Evolutionary conservation across 2,888 invertebrate genomes (phyloP), one percentile per base, ranked within the genome.

Genomic region (Hyposoter didymator): DNA sequence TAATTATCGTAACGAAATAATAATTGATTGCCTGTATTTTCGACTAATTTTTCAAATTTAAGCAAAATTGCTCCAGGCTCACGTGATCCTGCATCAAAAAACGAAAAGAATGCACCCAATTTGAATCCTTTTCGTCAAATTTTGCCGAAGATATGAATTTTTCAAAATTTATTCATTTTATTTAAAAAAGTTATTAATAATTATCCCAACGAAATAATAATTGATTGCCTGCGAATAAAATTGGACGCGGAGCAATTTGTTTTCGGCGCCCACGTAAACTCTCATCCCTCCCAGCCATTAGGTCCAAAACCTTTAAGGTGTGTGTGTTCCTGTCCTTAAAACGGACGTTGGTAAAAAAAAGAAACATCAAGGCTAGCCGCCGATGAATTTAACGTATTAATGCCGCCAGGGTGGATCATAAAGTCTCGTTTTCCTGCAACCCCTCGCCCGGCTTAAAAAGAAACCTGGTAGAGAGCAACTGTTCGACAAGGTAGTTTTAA

Each of bases 371-470:
- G 85, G 85, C 80, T 80, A 19, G 83, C 85, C 85, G 85, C 80
- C 85, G 83, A 83, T 83, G 83, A 85, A 85, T 83, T 85, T 83
- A 78, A 78, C 85, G 80, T 85, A 85, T 85, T 85, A 85, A 85
- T 85, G 85, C 66, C 67, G 35, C 39, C 83, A 19, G 80, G 83
- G 80, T 83, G 83, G 80, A 80, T 78, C 62, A 81, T 83, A 85
- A 83, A 85, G 82, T 67, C 22, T 66, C 78, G 17, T 64, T 28
- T n/a, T 55, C 55, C 64, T 28, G 35, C 55, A 52, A 14, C 64
- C 35, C 28, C 39, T 5, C 39, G 39, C 8, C 8, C 35, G 12
- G 35, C 43, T 59, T 64, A 12, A 8, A 45, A 66, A 39, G n/a
- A 17, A 39, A 14, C 45, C 32, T 19, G 62, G 39, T 72, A 47